Conservation (phyloP, 2,888 invertebrate genomes). For the Tenthredo scrophulariae region DNA sequence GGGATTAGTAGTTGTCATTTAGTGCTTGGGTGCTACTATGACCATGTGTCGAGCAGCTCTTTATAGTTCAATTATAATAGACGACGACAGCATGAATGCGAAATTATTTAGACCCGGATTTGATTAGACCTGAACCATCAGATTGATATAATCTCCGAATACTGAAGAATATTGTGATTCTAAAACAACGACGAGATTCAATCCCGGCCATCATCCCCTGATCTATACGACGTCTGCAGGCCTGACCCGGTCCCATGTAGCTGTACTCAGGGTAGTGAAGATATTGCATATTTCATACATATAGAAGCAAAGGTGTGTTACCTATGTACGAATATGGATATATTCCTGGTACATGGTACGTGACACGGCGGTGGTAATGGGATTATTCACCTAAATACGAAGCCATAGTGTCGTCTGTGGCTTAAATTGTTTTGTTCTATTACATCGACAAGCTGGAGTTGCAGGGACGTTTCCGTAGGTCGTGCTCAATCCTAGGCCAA, state of each 20-base stretch:
- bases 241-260: background rate
- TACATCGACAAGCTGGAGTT: slow-evolving; percentile 38
- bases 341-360: slow-evolving; percentile 36
- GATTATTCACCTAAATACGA: slow-evolving; percentile 78
- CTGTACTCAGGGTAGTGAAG: background rate
- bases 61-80: slow-evolving; percentile 33
- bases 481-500: slow-evolving; percentile 42
- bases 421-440: slow-evolving; percentile 70
- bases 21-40: background rate
- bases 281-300: background rate
- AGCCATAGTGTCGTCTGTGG: slow-evolving; percentile 76
- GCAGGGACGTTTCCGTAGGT: slow-evolving; percentile 37
- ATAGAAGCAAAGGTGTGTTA: background rate
- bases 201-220: background rate
- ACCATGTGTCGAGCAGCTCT: slow-evolving; percentile 29
- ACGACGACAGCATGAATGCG: slow-evolving; percentile 1
- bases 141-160: background rate
- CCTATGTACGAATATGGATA: slow-evolving; percentile 34
- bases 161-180: background rate
- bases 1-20: background rate
- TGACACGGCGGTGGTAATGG: slow-evolving; percentile 68
- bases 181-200: background rate
- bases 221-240: background rate
- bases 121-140: background rate
- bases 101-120: background rate